Percentiles rank a stretch among this genome's conserved stretches.
Evolutionary conservation across 2,797 vertebrate species (phyloP).

Genomic region (Gymnocypris eckloni): DNA sequence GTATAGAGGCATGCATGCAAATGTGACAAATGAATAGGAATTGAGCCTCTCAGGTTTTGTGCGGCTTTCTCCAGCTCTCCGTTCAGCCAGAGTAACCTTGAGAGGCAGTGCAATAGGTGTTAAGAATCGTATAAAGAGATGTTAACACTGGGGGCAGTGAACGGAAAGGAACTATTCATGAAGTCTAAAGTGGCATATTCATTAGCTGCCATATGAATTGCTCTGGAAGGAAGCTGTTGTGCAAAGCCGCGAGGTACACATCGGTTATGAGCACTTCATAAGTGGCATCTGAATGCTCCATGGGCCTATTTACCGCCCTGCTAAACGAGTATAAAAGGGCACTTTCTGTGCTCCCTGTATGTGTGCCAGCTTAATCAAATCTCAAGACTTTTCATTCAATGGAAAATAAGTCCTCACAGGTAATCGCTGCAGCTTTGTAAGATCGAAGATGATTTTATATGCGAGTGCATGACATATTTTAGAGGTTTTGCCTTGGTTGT

Average conservation of each 20-base stretch:
- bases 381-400: slow-evolving; percentile 13
- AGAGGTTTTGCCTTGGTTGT: slow-evolving; percentile 3
- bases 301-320: slow-evolving; percentile 32
- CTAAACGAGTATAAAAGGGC: slow-evolving; percentile 26
- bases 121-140: slow-evolving; percentile 64
- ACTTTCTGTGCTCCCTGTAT: slow-evolving; percentile 44
- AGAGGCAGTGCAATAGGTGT: slow-evolving; percentile 65
- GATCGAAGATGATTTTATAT: neutral
- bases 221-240: slow-evolving; percentile 52
- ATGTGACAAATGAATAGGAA: slow-evolving; percentile 67
- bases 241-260: slow-evolving; percentile 55
- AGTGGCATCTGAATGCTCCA: slow-evolving; percentile 46
- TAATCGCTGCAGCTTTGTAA: neutral
- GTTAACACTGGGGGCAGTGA: slow-evolving; percentile 65
- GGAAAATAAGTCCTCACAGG: slow-evolving; percentile 10
- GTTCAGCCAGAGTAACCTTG: slow-evolving; percentile 64
- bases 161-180: slow-evolving; percentile 63
- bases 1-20: slow-evolving; percentile 68
- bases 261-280: slow-evolving; percentile 49
- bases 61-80: slow-evolving; percentile 55
- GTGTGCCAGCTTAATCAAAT: slow-evolving; percentile 23
- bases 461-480: neutral
- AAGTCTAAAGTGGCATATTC: slow-evolving; percentile 63
- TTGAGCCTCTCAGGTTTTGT: slow-evolving; percentile 64
- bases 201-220: slow-evolving; percentile 62